Evolutionary conservation across 2,113 vertebrate species (phyloP).

Genomic region (Gallinago jamesoni): DNA sequence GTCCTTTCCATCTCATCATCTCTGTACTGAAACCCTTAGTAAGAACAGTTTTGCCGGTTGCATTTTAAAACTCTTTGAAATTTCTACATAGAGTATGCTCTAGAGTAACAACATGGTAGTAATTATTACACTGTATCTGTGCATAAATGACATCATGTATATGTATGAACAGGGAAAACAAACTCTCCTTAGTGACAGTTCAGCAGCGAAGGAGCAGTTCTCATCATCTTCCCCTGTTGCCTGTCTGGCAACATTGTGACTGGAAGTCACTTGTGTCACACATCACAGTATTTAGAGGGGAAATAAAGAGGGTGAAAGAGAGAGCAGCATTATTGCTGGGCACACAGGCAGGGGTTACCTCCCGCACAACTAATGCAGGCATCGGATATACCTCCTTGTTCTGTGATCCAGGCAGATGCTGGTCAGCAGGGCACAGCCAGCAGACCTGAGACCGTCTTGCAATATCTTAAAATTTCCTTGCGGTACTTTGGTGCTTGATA

Average conservation of each 20-base stretch:
- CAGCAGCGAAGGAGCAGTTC: background rate
- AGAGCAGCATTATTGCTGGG: background rate
- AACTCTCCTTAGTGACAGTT: background rate
- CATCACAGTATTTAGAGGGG: background rate
- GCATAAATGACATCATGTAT: background rate
- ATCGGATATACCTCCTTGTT: background rate
- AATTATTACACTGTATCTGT: background rate
- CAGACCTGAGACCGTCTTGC: background rate
- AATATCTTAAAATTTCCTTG: background rate
- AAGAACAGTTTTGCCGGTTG: background rate
- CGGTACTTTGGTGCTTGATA: background rate
- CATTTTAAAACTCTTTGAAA: background rate
- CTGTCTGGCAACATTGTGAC: background rate
- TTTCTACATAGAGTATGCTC: background rate
- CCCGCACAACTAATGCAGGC: fast-evolving
- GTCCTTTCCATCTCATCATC: background rate
- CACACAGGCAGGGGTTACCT: background rate
- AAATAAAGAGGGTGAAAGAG: background rate
- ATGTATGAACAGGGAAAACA: background rate
- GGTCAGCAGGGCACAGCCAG: background rate
- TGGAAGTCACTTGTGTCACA: background rate
- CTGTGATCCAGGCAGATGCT: fast-evolving
- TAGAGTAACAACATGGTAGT: background rate
- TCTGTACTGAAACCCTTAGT: background rate
- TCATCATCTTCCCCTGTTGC: background rate